Conservation (phyloP, 2,113 vertebrate genomes). For the Macquaria australasica region DNA sequence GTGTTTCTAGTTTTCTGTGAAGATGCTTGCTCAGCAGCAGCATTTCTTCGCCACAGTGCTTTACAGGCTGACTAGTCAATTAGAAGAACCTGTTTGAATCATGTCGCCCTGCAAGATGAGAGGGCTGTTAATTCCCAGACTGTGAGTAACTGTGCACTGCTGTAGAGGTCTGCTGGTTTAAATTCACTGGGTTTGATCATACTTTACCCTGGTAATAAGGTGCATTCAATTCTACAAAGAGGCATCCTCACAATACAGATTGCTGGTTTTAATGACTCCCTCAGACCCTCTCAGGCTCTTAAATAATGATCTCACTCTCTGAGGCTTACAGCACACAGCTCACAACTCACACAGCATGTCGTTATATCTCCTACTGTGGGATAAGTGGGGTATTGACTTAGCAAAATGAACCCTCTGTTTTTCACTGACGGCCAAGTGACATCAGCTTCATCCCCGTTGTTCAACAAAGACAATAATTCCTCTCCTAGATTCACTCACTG, state of each 20-base stretch:
- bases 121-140: constrained; percentile 44
- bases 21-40: constrained; percentile 49
- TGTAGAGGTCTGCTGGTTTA: constrained; percentile 18
- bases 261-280: constrained; percentile 60
- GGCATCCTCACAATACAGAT: constrained; percentile 54
- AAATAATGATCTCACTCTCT: constrained; percentile 66
- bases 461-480: constrained; percentile 5
- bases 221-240: constrained; percentile 39
- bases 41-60: neutral
- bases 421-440: constrained; percentile 19
- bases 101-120: constrained; percentile 12
- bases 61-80: constrained; percentile 34
- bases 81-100: constrained; percentile 43
- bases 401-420: constrained; percentile 39
- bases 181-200: constrained; percentile 42
- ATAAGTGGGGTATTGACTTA: constrained; percentile 50
- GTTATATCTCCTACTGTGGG: constrained; percentile 46
- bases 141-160: constrained; percentile 25
- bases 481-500: neutral
- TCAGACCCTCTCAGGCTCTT: constrained; percentile 38
- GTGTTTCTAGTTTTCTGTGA: constrained; percentile 31
- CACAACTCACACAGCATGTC: constrained; percentile 61
- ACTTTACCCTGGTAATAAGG: constrained; percentile 41
- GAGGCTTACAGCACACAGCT: constrained; percentile 37
- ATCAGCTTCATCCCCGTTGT: neutral